These are phyloP conservation scores for Rhadina sibilatrix DNA, from an alignment of 2,113 vertebrate species.

Conservation along the genomic window DNA sequence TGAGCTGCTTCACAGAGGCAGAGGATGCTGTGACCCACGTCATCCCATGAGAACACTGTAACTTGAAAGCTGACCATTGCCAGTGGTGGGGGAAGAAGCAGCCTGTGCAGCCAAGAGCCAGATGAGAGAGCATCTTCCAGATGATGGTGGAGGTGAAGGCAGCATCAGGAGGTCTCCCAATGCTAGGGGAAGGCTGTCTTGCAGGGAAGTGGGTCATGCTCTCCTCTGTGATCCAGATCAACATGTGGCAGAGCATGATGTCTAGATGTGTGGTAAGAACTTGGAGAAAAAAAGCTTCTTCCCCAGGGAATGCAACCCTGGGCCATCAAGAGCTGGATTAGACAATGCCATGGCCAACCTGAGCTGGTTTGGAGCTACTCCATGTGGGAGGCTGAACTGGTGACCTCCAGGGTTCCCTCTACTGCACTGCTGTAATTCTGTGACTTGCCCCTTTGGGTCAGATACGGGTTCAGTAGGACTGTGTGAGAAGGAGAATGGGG, in stretches of 20 bases:
- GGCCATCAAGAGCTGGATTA: neutral
- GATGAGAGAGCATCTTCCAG: neutral
- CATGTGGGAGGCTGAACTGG: neutral
- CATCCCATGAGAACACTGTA: neutral
- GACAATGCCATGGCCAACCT: neutral
- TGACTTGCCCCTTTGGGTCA: neutral
- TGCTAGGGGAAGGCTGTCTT: neutral
- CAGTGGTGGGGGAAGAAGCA: neutral
- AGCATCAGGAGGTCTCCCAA: neutral
- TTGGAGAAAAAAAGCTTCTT: neutral
- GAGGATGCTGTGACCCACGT: neutral
- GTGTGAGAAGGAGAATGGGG: neutral
- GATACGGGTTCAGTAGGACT: neutral
- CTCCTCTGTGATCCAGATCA: neutral
- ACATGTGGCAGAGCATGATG: accelerated
- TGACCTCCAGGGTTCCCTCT: neutral
- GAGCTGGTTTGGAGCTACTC: neutral
- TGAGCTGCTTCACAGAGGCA: neutral
- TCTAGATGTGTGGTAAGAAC: neutral
- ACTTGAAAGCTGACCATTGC: neutral
- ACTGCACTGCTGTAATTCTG: neutral
- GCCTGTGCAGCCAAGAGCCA: neutral
- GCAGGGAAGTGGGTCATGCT: neutral
- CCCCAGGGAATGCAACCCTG: neutral
- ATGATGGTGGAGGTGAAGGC: neutral